Evolutionary conservation across 1,140 invertebrate species (phyloP).

Genomic region (Maconellicoccus hirsutus): DNA sequence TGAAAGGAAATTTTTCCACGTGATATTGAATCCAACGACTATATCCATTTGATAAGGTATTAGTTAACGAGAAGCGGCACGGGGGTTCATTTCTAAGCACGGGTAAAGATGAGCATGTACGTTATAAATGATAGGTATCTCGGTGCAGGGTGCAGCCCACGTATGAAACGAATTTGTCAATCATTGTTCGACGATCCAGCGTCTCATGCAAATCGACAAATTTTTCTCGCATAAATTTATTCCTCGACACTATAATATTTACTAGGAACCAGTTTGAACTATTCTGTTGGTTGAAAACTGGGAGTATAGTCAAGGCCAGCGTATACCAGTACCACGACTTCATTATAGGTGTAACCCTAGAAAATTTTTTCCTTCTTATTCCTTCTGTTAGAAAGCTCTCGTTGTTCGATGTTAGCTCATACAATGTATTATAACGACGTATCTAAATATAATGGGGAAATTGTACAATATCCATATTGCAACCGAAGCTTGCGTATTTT

Average conservation of each 20-base stretch:
- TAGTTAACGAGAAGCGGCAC: no score
- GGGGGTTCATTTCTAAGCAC: neutral
- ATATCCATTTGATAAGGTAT: no score
- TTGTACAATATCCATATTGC: neutral
- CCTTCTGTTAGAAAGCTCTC: neutral
- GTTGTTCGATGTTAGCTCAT: neutral
- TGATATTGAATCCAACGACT: no score
- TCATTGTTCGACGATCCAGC: neutral
- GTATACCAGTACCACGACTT: no score
- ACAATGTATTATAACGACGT: neutral
- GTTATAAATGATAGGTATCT: neutral
- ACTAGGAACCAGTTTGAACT: neutral
- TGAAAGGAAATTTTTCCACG: no score
- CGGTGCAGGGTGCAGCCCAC: neutral
- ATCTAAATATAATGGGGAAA: neutral
- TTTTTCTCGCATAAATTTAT: neutral
- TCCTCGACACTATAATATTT: neutral
- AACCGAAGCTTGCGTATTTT: neutral
- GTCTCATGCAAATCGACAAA: neutral
- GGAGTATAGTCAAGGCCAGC: neutral
- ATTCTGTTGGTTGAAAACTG: neutral
- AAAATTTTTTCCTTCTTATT: no score
- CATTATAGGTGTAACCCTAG: no score
- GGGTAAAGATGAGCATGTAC: neutral
- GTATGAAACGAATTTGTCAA: neutral